Percentiles rank a stretch among this genome's conserved stretches.
phyloP scores from a whole-genome alignment of 2,797 vertebrate species.

The Acridotheres tristis region DNA sequence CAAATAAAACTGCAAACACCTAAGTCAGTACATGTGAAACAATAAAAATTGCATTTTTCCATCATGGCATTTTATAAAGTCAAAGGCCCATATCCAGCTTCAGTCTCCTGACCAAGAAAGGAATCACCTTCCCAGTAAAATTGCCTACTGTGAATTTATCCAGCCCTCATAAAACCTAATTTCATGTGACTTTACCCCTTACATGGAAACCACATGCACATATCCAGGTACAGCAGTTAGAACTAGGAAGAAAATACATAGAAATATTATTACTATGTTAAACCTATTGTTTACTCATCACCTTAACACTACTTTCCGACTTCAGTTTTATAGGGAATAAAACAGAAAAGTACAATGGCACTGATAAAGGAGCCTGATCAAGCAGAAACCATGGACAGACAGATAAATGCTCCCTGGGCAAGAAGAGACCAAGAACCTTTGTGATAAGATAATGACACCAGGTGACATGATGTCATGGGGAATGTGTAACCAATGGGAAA shows the following conservation, averaged over 20 bases:
- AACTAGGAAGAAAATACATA: neutral
- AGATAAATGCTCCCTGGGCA: no score
- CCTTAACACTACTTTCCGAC: neutral
- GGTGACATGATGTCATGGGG: no score
- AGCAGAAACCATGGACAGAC: no score
- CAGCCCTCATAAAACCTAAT: slow-evolving; percentile 36
- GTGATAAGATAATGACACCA: no score
- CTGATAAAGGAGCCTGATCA: no score
- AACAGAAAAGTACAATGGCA: no score
- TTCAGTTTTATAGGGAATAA: neutral
- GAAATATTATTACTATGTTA: neutral
- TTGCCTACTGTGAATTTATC: neutral
- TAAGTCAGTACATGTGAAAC: neutral
- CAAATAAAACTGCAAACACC: neutral
- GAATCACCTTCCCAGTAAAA: neutral
- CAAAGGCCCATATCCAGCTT: neutral
- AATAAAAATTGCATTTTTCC: neutral
- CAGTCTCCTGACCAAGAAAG: neutral
- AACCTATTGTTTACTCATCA: neutral
- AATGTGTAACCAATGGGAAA: no score
- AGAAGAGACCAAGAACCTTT: no score
- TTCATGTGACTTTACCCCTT: neutral
- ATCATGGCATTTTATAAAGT: neutral
- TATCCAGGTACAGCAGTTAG: neutral
- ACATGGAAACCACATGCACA: accelerated